Conservation (phyloP, 2,797 vertebrate genomes). For the Phalanger gymnotis region DNA sequence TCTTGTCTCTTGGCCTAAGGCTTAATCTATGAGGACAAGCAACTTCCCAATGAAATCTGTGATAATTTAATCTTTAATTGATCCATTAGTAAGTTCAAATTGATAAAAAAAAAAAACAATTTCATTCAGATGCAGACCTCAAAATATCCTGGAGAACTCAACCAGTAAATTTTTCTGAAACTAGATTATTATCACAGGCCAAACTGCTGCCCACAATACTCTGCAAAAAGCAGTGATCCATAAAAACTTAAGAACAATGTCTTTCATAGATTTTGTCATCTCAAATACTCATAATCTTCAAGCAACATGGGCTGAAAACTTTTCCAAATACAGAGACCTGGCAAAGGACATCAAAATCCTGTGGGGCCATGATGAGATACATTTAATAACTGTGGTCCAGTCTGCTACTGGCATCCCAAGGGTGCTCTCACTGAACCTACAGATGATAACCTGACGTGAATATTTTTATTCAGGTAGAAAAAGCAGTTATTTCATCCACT, state of each 20-base stretch:
- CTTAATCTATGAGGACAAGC: constrained; percentile 16
- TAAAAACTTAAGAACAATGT: neutral
- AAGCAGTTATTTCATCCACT: neutral
- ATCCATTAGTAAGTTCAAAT: neutral
- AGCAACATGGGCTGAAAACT: neutral
- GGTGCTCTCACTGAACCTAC: neutral
- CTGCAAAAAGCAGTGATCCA: neutral
- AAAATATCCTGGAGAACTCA: neutral
- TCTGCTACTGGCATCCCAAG: neutral
- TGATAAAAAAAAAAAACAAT: neutral
- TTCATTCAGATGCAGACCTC: neutral
- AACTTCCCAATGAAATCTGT: constrained; percentile 3
- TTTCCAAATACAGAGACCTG: neutral
- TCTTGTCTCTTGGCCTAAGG: constrained; percentile 1
- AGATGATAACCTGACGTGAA: neutral
- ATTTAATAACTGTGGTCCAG: neutral
- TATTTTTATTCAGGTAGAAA: neutral
- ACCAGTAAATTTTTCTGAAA: neutral
- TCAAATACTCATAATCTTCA: neutral
- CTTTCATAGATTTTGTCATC: neutral
- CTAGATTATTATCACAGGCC: neutral
- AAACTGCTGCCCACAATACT: neutral
- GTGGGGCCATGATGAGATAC: neutral
- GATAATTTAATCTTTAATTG: constrained; percentile 37
- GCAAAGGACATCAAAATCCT: neutral